Conservation (phyloP, 2,888 invertebrate species). For the Pseudolycoriella hygida region DNA sequence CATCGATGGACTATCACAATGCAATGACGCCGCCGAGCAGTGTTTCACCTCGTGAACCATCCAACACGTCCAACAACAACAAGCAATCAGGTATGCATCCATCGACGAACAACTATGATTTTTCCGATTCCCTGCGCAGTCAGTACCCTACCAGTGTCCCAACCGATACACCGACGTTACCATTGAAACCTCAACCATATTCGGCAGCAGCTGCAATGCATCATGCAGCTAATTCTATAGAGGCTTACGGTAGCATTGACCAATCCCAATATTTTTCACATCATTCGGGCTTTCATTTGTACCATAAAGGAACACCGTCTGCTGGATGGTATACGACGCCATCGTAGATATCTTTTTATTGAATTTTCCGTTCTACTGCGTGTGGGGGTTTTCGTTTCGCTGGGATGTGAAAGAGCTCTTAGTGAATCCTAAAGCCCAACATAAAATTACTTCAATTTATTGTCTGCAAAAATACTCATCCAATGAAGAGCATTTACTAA, state of each 20-base stretch:
- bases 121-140: constrained; percentile 42
- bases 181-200: constrained; percentile 81
- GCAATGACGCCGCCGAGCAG: constrained; percentile 97
- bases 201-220: constrained; percentile 49
- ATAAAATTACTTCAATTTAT: too few relatives aligned
- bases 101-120: constrained; percentile 30
- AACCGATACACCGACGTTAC: constrained; percentile 46
- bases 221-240: constrained; percentile 30
- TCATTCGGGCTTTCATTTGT: constrained; percentile 69
- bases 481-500: too few relatives aligned
- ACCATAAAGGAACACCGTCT: constrained; percentile 56
- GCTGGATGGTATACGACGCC: constrained; percentile 66
- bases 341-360: constrained; percentile 44
- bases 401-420: too few relatives aligned
- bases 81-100: constrained; percentile 31
- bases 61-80: constrained; percentile 34
- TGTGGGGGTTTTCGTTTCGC: not conserved
- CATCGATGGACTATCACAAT: constrained; percentile 67
- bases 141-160: constrained; percentile 30
- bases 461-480: too few relatives aligned
- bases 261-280: constrained; percentile 78
- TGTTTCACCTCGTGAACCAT: constrained; percentile 79
- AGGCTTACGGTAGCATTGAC: constrained; percentile 40
- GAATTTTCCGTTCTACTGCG: not conserved
- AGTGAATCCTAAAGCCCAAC: too few relatives aligned